Conservation (phyloP, 2,797 vertebrate species). For the Catostomus latipinnis region DNA sequence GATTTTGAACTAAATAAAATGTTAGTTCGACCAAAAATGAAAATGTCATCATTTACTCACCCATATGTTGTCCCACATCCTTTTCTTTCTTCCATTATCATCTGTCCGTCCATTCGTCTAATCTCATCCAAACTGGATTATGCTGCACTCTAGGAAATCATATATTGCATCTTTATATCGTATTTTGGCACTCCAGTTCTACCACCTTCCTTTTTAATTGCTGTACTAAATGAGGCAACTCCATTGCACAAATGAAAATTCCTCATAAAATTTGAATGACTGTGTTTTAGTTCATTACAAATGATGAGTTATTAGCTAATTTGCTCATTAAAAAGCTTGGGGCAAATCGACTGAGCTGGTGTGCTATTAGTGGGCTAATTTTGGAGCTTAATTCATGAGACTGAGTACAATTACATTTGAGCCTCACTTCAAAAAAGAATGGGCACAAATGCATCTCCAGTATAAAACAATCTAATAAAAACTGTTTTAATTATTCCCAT, state of each 20-base stretch:
- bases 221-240: conserved; percentile 55
- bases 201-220: background rate
- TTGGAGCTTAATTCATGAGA: conserved; percentile 8
- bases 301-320: conserved; percentile 61
- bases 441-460: background rate
- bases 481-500: too few relatives aligned
- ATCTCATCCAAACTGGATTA: background rate
- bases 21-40: too few relatives aligned
- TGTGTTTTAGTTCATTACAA: conserved; percentile 60
- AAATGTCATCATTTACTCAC: too few relatives aligned
- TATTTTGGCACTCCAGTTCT: background rate
- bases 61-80: too few relatives aligned
- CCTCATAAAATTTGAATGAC: conserved; percentile 52
- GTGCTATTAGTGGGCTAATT: conserved; percentile 43
- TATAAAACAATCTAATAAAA: too few relatives aligned
- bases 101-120: background rate
- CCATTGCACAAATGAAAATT: conserved; percentile 55
- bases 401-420: conserved; percentile 3
- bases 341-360: conserved; percentile 54
- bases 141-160: too few relatives aligned
- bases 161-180: background rate
- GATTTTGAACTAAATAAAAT: too few relatives aligned
- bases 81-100: too few relatives aligned
- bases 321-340: conserved; percentile 53
- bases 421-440: background rate